A percentile compares a stretch with the other conserved stretches of the same genome.
Evolutionary conservation across 2,113 vertebrate species (phyloP).

Genomic region (Hemichromis elongatus): DNA sequence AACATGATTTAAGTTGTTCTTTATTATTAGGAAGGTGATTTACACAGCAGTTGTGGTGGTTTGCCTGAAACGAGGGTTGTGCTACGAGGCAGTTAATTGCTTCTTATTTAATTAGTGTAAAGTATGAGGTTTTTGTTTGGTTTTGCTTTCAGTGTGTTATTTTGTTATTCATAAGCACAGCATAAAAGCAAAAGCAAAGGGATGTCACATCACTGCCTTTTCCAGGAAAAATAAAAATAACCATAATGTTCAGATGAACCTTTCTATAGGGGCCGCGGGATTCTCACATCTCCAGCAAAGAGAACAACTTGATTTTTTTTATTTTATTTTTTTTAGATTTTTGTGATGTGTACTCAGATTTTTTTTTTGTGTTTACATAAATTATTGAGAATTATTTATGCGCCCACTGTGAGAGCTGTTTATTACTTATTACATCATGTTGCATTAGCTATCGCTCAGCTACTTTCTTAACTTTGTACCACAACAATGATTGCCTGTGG

Average conservation of each 20-base stretch:
- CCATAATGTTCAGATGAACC: neutral
- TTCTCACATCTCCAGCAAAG: neutral
- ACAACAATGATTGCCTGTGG: neutral
- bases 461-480: neutral
- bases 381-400: neutral
- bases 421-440: constrained; percentile 3
- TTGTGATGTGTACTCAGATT: neutral
- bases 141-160: neutral
- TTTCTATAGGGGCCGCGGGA: neutral
- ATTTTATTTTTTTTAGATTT: neutral
- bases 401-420: neutral
- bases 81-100: constrained; percentile 1
- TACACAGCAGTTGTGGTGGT: neutral
- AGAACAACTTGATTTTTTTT: too few species aligned
- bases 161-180: neutral
- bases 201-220: neutral
- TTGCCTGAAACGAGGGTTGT: neutral
- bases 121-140: neutral
- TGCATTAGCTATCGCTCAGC: neutral
- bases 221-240: neutral
- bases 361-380: neutral
- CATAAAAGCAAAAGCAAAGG: neutral
- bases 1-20: constrained; percentile 7
- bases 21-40: neutral
- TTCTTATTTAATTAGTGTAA: constrained; percentile 6